Base-by-base conservation (phyloP, 2,113 vertebrate genomes). In the Sardina pilchardus region DNA sequence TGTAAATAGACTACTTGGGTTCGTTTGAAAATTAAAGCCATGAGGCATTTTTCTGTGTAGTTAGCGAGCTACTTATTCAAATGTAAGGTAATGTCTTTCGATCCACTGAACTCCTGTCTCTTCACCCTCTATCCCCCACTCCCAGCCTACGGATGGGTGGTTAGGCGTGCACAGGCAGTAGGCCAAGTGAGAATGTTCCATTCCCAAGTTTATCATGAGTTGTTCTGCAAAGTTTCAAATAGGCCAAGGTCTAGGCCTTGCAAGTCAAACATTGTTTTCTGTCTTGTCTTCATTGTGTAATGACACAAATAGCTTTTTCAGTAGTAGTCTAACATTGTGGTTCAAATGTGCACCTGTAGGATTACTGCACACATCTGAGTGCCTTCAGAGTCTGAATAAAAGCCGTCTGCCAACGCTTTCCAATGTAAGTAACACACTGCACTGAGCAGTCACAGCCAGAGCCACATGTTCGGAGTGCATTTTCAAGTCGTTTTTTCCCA, bases 391-490 rank as follows among this genome's bases (percentile, higher is more conserved):
- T 36, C 71, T 83, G 84, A 59, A 17, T 50, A 50, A 43, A 42
- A 89, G 90, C 86, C 86, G 89, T 89, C 89, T 89, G 88, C 87
- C 87, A 87, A 81, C 86, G 30, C 88, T 90, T 87, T 89, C 84
- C 88, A 91, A 85, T 89, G 86, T 86, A 92, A 94, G 92, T 91
- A 90, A 36, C 30, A 12, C 71, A 36, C 91, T 84, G 86, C 85
- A 45, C 48, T 53, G n/a, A 80, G 42, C 89, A 75, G 87, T 82
- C 91, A 42, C 89, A 75, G 87, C 83, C 91, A 87, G 50, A 53
- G 42, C 21, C 50, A 85, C 87, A 78, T 78, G 36, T 78, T 16
- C 2, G 90, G 81, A 81, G 59, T 83, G 90, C 45, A 86, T 87
- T 90, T 89, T 12, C 19, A 39, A 53, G 16, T 80, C 71, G 83